Base-by-base conservation (phyloP, 1,140 invertebrate species). In the Anagrus nilaparvatae region DNA sequence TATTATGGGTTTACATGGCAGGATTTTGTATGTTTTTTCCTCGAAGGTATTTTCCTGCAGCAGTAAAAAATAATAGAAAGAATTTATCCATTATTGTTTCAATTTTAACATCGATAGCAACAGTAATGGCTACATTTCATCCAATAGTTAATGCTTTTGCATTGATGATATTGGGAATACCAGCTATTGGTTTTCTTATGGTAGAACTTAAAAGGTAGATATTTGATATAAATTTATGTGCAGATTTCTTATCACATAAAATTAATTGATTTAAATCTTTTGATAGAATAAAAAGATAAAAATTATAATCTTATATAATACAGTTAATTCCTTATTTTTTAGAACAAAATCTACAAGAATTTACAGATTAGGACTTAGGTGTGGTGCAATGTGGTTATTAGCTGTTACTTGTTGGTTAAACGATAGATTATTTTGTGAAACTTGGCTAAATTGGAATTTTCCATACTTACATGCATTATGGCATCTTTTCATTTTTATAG, bases 401-500 rank as follows among this genome's bases (percentile, higher is more conserved):
- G 82, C 83, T 4, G 75, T 85, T 8, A 63, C 76, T 43, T 84
- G 78, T 54, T 87, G 84, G 84, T 63, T 86, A 10, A 80, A 81
- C 47, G 84, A 87, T 64, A 67, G 80, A 17, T 61, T 85, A 47
- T 82, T 85, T 59, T 87, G 84, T 57, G 80, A 84, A 51, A 73
- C 79, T 16, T 86, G 81, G 81, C 71, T 78, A 1, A 72, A 74
- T 7, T 70, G 85, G 14, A 76, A 83, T 58, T 82, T 87, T 52
- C 82, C 83, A 0, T 86, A 87, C 63, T 66, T 87, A 48, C 84
- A 87, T 60, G 82, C 78, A 12, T 68, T 85, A 6, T 87, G 83
- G 83, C 84, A 87, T 61, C 67, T 87, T 14, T 74, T 87, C 28
- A 85, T 85, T 48, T 85, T 84, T 48, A 81, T 87, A 30, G 77